Base-by-base conservation (phyloP, 1,140 invertebrate genomes). In the Linepithema humile region DNA sequence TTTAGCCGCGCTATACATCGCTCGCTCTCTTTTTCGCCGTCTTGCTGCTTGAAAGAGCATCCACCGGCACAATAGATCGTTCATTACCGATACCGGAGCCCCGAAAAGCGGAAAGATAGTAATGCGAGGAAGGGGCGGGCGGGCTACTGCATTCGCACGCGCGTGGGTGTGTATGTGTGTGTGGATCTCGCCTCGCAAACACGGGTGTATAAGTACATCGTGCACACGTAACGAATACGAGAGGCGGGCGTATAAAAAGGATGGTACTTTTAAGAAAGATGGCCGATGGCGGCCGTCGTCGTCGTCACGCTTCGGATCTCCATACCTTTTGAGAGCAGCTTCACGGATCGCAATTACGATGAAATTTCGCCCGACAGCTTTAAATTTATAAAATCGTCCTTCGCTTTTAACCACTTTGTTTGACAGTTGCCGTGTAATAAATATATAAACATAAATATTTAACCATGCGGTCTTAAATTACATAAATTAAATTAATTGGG, bases 11-110 rank as follows among this genome's bases (percentile, higher is more conserved):
- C 29, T 64, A 15, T 64, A 20, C 17, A 32, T 38, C 40, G 40
- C 29, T 35, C 32, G 45, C 60, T 20, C 12, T 75, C 59, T 40
- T 9, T 40, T 43, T 53, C 45, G 53, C 38, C 73, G 6, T 84
- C 84, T 82, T 78, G 45, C 80, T 55, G 50, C 75, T 50, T 85
- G 82, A 89, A 86, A 88, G 86, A 89, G 84, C 88, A 74, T 77
- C 86, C 53, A 85, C 78, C 65, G 65, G 50, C 88, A 91, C 90
- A 91, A 91, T 91, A 89, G 90, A 91, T 90, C 88, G 89, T 91
- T 91, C 90, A 91, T 91, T 91, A 91, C 89, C 86, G 90, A 90
- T 91, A 89, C 88, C 73, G 53, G 48, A 59, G 23, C 23, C n/a
- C 59, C 83, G 73, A 88, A 80, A 89, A 85, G 88, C 84, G 83